Base-by-base conservation (phyloP, 2,113 vertebrate species). In the Polypterus senegalus region DNA sequence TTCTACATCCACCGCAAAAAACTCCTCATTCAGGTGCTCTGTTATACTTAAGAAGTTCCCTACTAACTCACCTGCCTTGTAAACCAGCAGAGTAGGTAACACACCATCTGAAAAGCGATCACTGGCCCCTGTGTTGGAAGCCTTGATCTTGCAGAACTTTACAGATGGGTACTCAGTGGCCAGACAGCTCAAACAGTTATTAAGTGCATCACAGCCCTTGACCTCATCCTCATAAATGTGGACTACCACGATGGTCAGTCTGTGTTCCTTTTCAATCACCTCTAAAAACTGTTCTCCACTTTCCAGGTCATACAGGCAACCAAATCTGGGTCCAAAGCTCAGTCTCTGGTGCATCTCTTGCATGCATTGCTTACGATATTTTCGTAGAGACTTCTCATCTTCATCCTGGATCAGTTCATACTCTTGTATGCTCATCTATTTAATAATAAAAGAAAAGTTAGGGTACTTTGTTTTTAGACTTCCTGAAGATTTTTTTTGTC, bases 111-210 rank as follows among this genome's bases (percentile, higher is more conserved):
- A 89, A 77, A 99, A 99, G 63, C 90, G 89, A 45, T 99, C 92
- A 0, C 84, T 77, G 0, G 94, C 93, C 0, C 95, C 95, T 0
- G 92, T 93, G 11, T 85, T 55, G 0, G 87, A 87, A 6, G 94
- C 89, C 63, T 86, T 90, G 66, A 99, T 95, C 78, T 89, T 91
- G 85, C 96, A 99, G 76, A 99, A 99, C 76, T 90, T 97, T 3
- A 97, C 90, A 0, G 79, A 85, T 51, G 92, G 77, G 51, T 97
- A 94, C 67, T 97, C 91, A 0, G 77, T 68, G 0, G 93, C 91
- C 73, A 99, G 84, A 72, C 88, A 92, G 49, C 81, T 75, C 9
- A 99, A 70, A 74, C 92, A 94, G 66, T 61, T 84, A 77, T 94
- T 94, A 58, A 99, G 85, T 2, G 86, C 82, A 1, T 92, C 87